Percentiles rank a stretch among this genome's conserved stretches.
Evolutionary conservation across 2,797 vertebrate genomes (phyloP).

Genomic region (Paratrypauchen microcephalus): DNA sequence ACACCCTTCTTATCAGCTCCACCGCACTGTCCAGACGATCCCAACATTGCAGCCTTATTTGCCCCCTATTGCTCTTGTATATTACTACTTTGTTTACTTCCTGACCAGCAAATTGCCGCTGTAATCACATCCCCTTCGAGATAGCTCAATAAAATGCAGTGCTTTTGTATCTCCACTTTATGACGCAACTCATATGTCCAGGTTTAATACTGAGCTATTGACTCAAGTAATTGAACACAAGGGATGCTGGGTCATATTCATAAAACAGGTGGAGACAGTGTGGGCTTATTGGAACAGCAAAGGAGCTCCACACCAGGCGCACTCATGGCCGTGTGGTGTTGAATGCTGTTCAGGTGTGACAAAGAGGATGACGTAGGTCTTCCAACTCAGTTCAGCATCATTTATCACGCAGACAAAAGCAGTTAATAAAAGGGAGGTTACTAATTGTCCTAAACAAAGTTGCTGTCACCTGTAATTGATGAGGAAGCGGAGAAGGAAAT

Average conservation of each 20-base stretch:
- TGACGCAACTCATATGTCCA: slow-evolving; percentile 69
- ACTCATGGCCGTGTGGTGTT: slow-evolving; percentile 53
- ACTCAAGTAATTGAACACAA: slow-evolving; percentile 73
- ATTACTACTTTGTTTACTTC: slow-evolving; percentile 66
- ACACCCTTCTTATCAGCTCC: slow-evolving; percentile 15
- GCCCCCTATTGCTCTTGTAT: slow-evolving; percentile 57
- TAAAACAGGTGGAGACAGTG: slow-evolving; percentile 54
- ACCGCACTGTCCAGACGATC: slow-evolving; percentile 38
- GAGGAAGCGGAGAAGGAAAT: background rate
- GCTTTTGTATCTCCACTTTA: slow-evolving; percentile 70
- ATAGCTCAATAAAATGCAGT: slow-evolving; percentile 41
- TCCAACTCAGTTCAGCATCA: slow-evolving; percentile 32
- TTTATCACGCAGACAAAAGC: slow-evolving; percentile 1
- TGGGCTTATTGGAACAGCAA: slow-evolving; percentile 45
- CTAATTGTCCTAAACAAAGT: background rate
- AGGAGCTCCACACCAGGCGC: slow-evolving; percentile 26
- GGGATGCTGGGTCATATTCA: slow-evolving; percentile 58
- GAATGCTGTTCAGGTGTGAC: slow-evolving; percentile 63
- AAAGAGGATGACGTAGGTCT: slow-evolving; percentile 52
- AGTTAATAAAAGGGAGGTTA: slow-evolving; percentile 4
- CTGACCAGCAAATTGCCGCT: slow-evolving; percentile 59
- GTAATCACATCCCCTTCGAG: slow-evolving; percentile 60
- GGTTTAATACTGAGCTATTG: slow-evolving; percentile 72
- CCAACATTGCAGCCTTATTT: slow-evolving; percentile 35
- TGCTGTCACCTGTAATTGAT: slow-evolving; percentile 5